Base-by-base conservation (phyloP, 2,797 vertebrate species). In the Micromesistius poutassou region DNA sequence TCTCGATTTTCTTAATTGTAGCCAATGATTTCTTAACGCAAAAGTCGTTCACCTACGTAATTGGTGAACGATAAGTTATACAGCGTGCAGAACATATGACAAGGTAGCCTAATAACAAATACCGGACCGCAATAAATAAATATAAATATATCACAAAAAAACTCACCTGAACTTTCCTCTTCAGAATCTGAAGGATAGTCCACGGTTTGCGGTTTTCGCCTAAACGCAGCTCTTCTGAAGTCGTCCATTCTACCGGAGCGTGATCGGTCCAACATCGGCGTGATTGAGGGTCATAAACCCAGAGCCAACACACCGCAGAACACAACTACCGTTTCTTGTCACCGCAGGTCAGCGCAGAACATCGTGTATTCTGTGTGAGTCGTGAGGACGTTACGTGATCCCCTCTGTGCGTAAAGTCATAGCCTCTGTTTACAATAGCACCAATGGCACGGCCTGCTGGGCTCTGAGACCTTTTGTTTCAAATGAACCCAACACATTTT, bases 161-260 rank as follows among this genome's bases (percentile, higher is more conserved):
- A 78, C 91, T 85, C 87, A 94, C 93, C 92, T 89, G 86, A 10
- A n/a, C 75, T 73, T n/a, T 82, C 85, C 1, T 81, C 62, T 5
- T 16, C 33, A 16, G 90, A 77, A 35, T 10, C 14, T 1, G 72
- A 74, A 10, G 74, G 75, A 28, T 0, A 0, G 8, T 83, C 86
- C 74, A 87, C 14, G 71, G 78, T 84, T 0, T 2, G 80, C 0
- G 83, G 78, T 80, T 93, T 95, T 83, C 89, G 92, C 50, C 94
- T 89, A 75, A 95, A 89, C 30, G 94, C 94, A 42, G 91, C 92
- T 76, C 94, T 87, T 80, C 78, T 90, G 31, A 94, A 92, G 77
- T 91, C 85, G 0, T 92, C 93, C 93, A 94, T 93, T 75, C 0
- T 22, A 0, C n/a, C 33, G 30, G 13, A 9, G 70, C 10, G 4